A percentile compares a stretch with the other conserved stretches of the same genome.
These are phyloP conservation scores for Drosophila demipolita DNA, from an alignment of 2,888 invertebrate species.

Conservation along the genomic window DNA sequence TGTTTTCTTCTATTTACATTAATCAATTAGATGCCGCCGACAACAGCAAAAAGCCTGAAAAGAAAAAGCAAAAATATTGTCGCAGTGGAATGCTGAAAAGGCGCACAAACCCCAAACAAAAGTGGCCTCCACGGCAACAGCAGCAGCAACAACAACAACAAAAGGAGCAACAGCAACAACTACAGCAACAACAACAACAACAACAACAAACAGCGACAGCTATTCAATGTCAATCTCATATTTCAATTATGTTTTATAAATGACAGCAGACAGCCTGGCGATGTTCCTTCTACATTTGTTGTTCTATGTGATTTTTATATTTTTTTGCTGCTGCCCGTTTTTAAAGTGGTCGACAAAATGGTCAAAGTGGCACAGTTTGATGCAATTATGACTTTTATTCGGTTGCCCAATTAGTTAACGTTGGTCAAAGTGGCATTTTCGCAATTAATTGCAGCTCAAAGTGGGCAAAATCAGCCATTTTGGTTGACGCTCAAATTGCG, in stretches of 20 bases:
- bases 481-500: conserved; percentile 22
- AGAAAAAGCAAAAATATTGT: conserved; percentile 44
- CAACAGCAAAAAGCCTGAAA: conserved; percentile 27
- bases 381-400: conserved; percentile 6
- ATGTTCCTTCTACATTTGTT: conserved; percentile 20
- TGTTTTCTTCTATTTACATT: conserved; percentile 63
- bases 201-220: conserved; percentile 39
- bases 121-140: conserved; percentile 41
- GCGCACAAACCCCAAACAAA: conserved; percentile 39
- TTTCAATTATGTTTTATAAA: conserved; percentile 79
- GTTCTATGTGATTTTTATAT: neutral
- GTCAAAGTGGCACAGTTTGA: neutral
- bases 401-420: neutral
- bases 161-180: conserved; percentile 17
- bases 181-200: conserved; percentile 15
- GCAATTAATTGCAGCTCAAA: conserved; percentile 19
- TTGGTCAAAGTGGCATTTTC: neutral
- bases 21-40: conserved; percentile 69
- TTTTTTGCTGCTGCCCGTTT: neutral
- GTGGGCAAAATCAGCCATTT: conserved; percentile 24
- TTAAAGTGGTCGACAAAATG: neutral
- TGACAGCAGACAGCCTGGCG: conserved; percentile 68
- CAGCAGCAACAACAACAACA: conserved; percentile 27
- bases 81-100: conserved; percentile 38
- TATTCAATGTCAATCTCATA: conserved; percentile 79